Conservation (phyloP, 1,140 invertebrate genomes). For the Daktulosphaira vitifoliae region DNA sequence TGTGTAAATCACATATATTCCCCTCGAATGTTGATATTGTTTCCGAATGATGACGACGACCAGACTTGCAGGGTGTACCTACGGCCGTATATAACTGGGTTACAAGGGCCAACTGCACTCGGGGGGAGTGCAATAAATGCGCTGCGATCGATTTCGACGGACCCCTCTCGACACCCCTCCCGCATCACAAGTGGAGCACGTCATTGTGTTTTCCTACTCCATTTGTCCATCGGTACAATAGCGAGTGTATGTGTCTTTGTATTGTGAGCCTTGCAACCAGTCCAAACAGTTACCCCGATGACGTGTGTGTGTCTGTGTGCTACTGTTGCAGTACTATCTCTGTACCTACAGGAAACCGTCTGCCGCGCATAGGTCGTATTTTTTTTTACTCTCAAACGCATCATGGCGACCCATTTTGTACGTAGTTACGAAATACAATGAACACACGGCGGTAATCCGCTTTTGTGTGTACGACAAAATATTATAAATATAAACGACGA, state of each 20-base stretch:
- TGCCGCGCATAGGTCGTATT: neutral
- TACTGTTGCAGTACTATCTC: slow-evolving; percentile 4
- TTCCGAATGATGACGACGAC: neutral
- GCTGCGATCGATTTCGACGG: slow-evolving; percentile 15
- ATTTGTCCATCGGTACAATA: no score
- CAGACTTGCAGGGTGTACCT: neutral
- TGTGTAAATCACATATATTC: no score
- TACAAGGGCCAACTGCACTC: neutral
- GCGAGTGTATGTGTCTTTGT: neutral
- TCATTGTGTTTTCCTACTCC: no score
- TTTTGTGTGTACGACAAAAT: neutral
- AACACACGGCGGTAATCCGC: slow-evolving; percentile 15
- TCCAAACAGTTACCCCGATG: slow-evolving; percentile 16
- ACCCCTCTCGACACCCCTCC: slow-evolving; percentile 25
- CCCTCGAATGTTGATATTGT: slow-evolving; percentile 1
- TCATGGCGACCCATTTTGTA: slow-evolving; percentile 16
- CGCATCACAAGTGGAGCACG: no score
- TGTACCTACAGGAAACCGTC: neutral
- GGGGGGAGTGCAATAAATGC: neutral
- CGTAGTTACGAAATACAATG: slow-evolving; percentile 3
- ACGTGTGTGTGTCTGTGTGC: neutral
- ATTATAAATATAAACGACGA: neutral
- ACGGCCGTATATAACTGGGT: slow-evolving; percentile 4
- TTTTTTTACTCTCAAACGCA: slow-evolving; percentile 17
- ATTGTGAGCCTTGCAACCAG: slow-evolving; percentile 21